Evolutionary conservation across 2,888 invertebrate genomes (phyloP).

Genomic region (Oligia latruncula): DNA sequence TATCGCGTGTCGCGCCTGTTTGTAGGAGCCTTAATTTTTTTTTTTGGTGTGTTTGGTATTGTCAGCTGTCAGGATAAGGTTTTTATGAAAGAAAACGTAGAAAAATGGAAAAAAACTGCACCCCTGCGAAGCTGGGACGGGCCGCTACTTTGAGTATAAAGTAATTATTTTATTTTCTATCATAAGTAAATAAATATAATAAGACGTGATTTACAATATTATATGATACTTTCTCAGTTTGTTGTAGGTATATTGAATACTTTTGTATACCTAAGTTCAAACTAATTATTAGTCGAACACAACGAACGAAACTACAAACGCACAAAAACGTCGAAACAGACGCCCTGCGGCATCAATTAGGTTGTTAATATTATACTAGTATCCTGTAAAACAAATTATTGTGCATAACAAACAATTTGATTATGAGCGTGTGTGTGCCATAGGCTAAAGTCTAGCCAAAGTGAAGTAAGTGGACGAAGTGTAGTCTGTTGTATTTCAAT

Average conservation of each 20-base stretch:
- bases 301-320: not conserved
- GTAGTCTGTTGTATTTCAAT: not conserved
- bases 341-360: not conserved
- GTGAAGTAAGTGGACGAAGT: not conserved
- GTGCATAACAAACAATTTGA: not conserved
- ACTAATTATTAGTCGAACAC: conserved; percentile 7
- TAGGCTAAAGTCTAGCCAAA: not conserved
- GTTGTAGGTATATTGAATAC: not conserved
- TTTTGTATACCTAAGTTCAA: not conserved
- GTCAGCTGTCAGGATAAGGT: too few species aligned
- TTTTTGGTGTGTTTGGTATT: too few species aligned
- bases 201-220: too few species aligned
- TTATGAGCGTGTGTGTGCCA: not conserved
- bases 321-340: not conserved
- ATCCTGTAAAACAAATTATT: not conserved
- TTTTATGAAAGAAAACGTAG: too few species aligned
- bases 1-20: too few species aligned
- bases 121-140: too few species aligned
- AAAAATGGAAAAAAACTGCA: too few species aligned
- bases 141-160: too few species aligned
- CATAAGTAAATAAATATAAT: too few species aligned
- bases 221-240: not conserved
- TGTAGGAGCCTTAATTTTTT: too few species aligned
- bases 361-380: not conserved
- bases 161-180: too few species aligned